Conservation (phyloP, 2,797 vertebrate species). For the Cryptoblepharus egeriae region DNA sequence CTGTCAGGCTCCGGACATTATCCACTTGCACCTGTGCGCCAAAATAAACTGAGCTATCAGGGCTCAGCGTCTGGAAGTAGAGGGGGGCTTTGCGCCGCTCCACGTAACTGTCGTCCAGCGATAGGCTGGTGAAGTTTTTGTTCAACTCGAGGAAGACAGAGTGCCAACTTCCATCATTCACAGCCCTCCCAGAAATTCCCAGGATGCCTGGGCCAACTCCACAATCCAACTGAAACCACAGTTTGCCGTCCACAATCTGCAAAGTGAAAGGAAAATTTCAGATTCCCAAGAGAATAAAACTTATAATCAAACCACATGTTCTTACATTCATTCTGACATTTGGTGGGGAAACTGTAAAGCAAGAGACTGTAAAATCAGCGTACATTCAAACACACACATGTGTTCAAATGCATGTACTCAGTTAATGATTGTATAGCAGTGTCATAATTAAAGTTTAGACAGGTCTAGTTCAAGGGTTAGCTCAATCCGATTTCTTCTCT, state of each 20-base stretch:
- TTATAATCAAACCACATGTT: accelerated
- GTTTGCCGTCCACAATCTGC: constrained; percentile 92
- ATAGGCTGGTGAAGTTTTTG: constrained; percentile 92
- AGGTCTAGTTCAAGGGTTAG: too few species aligned
- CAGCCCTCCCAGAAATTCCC: constrained; percentile 88
- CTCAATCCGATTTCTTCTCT: too few species aligned
- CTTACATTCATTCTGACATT: constrained; percentile 5
- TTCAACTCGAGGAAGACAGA: constrained; percentile 92
- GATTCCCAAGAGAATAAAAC: background rate
- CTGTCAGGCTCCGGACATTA: constrained; percentile 82
- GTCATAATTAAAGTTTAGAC: too few species aligned
- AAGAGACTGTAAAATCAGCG: too few species aligned
- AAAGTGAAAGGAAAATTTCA: constrained; percentile 42
- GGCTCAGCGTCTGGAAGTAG: constrained; percentile 81
- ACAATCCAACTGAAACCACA: constrained; percentile 95
- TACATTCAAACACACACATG: background rate
- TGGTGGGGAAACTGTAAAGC: background rate
- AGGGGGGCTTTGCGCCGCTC: constrained; percentile 86
- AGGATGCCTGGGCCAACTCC: constrained; percentile 84
- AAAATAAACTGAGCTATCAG: constrained; percentile 89
- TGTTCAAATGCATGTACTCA: too few species aligned
- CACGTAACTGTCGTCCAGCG: constrained; percentile 93
- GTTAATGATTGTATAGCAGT: too few species aligned
- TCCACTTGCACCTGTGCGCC: constrained; percentile 92
- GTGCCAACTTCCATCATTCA: constrained; percentile 96